phyloP scores from a whole-genome alignment of 2,797 vertebrate species.

The Hirundo rustica region DNA sequence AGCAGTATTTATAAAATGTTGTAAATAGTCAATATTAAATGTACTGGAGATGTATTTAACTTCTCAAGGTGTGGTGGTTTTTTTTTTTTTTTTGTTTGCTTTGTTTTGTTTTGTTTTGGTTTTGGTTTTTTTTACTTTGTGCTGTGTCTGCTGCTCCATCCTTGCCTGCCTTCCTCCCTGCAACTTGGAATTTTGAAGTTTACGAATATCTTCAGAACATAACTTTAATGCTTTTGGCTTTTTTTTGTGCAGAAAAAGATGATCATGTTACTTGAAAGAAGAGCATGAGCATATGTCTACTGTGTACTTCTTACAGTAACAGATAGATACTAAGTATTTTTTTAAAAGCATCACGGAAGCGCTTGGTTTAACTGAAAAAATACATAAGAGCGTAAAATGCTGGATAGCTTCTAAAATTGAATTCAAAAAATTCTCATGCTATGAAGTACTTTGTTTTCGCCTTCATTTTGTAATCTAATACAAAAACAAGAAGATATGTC shows the following conservation, averaged over 20 bases:
- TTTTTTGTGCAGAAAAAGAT: background rate
- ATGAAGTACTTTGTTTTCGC: background rate
- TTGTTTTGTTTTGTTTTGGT: background rate
- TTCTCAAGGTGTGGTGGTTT: background rate
- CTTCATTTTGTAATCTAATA: background rate
- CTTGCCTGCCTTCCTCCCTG: fast-evolving
- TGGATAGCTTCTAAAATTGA: background rate
- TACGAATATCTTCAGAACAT: background rate
- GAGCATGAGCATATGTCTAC: background rate
- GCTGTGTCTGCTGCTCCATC: background rate
- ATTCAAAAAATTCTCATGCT: background rate
- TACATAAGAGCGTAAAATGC: background rate
- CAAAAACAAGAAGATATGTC: background rate
- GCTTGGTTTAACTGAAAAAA: background rate
- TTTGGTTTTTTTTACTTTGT: background rate
- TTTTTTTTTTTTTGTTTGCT: background rate
- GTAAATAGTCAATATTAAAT: background rate
- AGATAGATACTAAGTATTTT: background rate
- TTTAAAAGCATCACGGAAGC: background rate
- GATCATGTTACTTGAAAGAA: background rate
- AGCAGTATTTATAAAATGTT: background rate
- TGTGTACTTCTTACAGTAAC: background rate
- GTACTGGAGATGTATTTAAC: background rate
- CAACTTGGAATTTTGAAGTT: background rate
- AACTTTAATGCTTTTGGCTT: background rate